phyloP scores from a whole-genome alignment of 2,113 vertebrate species.

The Maccullochella peelii region DNA sequence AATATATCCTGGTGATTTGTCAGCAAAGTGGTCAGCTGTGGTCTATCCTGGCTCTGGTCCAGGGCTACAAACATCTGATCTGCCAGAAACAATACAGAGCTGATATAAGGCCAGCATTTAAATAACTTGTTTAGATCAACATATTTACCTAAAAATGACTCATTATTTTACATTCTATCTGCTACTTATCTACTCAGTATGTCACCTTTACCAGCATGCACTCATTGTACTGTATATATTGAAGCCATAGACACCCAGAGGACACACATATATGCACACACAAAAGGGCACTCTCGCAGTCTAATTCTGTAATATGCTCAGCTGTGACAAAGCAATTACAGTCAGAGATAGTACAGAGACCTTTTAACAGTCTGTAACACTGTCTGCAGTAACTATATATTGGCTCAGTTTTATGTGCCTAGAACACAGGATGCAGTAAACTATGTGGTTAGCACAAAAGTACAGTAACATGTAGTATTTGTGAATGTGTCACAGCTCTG shows the following conservation, averaged over 20 bases:
- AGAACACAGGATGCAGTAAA: constrained; percentile 33
- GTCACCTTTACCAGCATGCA: neutral
- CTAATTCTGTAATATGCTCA: constrained; percentile 53
- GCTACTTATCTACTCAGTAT: neutral
- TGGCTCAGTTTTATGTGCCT: constrained; percentile 27
- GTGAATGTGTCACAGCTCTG: constrained; percentile 35
- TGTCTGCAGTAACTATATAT: constrained; percentile 37
- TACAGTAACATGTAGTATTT: constrained; percentile 48
- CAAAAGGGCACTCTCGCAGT: neutral
- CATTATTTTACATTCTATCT: constrained; percentile 15
- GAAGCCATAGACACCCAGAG: neutral
- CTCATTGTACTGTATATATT: constrained; percentile 4
- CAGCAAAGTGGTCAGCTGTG: constrained; percentile 33
- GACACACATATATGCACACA: constrained; percentile 12
- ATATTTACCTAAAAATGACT: constrained; percentile 13
- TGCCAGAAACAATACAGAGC: constrained; percentile 11
- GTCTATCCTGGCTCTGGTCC: constrained; percentile 29
- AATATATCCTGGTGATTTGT: constrained; percentile 13
- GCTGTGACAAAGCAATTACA: constrained; percentile 60
- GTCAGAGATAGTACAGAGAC: constrained; percentile 38
- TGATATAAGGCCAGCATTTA: constrained; percentile 19
- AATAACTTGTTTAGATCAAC: constrained; percentile 4
- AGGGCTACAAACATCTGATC: constrained; percentile 5
- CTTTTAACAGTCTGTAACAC: constrained; percentile 54
- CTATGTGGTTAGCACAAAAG: constrained; percentile 16